Conservation (phyloP, 2,113 vertebrate species). For the Gavia stellata region DNA sequence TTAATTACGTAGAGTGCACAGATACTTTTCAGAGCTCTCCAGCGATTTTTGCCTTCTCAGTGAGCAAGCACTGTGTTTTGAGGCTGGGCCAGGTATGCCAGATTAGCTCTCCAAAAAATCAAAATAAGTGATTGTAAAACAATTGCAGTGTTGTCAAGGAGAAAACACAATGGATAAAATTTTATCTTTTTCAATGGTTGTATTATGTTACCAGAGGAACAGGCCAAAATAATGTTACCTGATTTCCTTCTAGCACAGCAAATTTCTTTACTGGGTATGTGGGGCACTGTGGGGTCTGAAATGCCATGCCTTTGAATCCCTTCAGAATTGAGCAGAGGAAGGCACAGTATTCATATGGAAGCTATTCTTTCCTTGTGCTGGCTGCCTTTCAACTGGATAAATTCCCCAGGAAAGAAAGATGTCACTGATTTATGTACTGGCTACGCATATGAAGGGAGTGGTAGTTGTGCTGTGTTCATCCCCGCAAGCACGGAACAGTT, state of each 20-base stretch:
- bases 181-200: not conserved
- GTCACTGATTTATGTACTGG: not conserved
- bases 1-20: not conserved
- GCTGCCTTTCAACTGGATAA: not conserved
- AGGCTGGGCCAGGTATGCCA: not conserved
- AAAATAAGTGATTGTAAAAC: not conserved
- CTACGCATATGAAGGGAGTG: accelerated
- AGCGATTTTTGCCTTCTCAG: not conserved
- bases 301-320: not conserved
- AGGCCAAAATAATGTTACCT: not conserved
- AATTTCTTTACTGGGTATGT: not conserved
- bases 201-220: not conserved
- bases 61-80: not conserved
- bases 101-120: not conserved
- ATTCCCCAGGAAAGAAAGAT: not conserved
- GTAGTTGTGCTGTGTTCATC: not conserved
- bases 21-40: not conserved
- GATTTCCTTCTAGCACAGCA: not conserved
- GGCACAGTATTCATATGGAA: not conserved
- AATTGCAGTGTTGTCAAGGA: not conserved
- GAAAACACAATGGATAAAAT: not conserved
- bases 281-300: not conserved
- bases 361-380: not conserved
- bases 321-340: not conserved
- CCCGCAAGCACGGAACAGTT: not conserved